Evolutionary conservation across 2,113 vertebrate genomes (phyloP).

Genomic region (Vanacampus margaritifer): DNA sequence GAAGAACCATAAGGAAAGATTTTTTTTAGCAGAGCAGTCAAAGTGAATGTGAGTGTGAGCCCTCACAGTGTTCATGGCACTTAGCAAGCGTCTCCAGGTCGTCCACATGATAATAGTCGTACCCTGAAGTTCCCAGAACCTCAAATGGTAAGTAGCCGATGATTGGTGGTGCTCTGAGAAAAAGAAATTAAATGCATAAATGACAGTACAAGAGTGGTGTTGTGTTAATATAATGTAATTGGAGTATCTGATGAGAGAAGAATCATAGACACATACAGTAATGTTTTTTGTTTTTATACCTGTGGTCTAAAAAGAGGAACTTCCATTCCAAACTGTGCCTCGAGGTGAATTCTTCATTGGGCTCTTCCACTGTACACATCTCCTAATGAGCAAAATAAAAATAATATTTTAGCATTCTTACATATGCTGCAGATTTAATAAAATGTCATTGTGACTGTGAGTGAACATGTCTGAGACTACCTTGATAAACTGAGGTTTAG

Average conservation of each 20-base stretch:
- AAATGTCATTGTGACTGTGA: background rate
- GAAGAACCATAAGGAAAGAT: background rate
- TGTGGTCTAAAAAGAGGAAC: conserved; percentile 97
- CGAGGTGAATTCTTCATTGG: conserved; percentile 97
- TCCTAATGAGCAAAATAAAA: conserved; percentile 73
- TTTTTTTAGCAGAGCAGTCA: background rate
- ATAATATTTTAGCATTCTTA: background rate
- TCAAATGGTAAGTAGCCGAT: conserved; percentile 99
- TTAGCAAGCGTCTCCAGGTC: conserved; percentile 97
- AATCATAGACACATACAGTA: background rate
- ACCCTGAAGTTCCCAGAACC: conserved; percentile 96
- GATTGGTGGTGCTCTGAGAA: conserved; percentile 90
- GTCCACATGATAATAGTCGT: conserved; percentile 99
- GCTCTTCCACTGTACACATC: conserved; percentile 98
- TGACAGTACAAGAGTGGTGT: background rate
- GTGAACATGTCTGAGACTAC: conserved; percentile 58
- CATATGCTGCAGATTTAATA: too few relatives aligned
- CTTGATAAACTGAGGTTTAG: conserved; percentile 98
- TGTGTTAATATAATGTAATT: background rate
- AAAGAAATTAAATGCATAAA: conserved; percentile 6
- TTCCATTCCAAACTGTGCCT: conserved; percentile 99
- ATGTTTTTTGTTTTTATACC: conserved; percentile 63
- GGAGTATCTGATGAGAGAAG: background rate
- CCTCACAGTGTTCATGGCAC: conserved; percentile 97
- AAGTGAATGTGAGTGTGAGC: conserved; percentile 32